These are phyloP conservation scores for Saccostrea cuccullata DNA, from an alignment of 1,140 invertebrate species.

Conservation along the genomic window DNA sequence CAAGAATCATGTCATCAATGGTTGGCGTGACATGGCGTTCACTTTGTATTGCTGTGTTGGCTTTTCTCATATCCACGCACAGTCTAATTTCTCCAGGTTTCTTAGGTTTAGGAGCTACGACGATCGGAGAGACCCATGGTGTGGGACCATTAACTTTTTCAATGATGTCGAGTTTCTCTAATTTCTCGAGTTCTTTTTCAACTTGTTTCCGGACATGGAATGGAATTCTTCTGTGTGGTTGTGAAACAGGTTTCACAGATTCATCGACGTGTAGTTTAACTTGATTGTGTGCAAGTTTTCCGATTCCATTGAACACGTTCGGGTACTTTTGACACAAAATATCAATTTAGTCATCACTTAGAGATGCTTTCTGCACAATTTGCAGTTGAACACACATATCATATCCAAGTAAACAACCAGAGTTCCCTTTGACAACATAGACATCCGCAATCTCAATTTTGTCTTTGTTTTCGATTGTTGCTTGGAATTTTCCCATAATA, in stretches of 20 bases:
- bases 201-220: constrained; percentile 52
- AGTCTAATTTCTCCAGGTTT: too few species aligned
- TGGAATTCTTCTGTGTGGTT: too few species aligned
- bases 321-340: neutral
- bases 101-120: too few species aligned
- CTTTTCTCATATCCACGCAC: too few species aligned
- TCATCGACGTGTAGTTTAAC: constrained; percentile 59
- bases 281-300: constrained; percentile 52
- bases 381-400: neutral
- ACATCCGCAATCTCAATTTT: too few species aligned
- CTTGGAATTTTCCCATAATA: too few species aligned
- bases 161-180: constrained; percentile 57
- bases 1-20: too few species aligned
- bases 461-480: too few species aligned
- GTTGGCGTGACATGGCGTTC: too few species aligned
- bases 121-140: constrained; percentile 65
- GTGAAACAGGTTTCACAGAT: neutral
- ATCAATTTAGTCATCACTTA: neutral
- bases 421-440: too few species aligned
- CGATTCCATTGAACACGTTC: constrained; percentile 48
- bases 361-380: neutral
- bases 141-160: constrained; percentile 66
- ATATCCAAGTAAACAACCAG: constrained; percentile 12
- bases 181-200: constrained; percentile 44
- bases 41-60: too few species aligned